phyloP scores from a whole-genome alignment of 1,140 invertebrate genomes.

The Sitobion miscanthi region DNA sequence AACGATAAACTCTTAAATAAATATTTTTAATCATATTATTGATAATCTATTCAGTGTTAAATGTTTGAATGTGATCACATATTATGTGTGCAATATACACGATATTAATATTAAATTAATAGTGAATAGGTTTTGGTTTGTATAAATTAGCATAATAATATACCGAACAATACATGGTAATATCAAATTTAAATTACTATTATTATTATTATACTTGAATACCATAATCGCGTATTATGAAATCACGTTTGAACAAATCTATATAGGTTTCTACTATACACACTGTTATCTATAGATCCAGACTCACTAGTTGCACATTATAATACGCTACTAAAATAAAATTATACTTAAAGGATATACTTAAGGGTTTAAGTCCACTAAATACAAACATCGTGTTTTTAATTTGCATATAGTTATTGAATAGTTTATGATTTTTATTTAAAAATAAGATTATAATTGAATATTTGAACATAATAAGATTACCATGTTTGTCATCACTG shows the following conservation, averaged over 20 bases:
- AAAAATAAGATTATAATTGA: neutral
- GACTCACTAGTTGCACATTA: neutral
- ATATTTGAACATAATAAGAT: neutral
- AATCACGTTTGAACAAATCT: neutral
- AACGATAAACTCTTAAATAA: neutral
- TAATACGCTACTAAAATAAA: neutral
- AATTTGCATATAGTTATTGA: neutral
- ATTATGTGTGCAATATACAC: neutral
- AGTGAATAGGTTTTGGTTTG: neutral
- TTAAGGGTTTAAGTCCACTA: neutral
- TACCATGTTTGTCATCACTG: neutral
- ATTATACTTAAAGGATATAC: neutral
- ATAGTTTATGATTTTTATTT: neutral
- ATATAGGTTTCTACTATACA: neutral
- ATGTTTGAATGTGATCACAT: neutral
- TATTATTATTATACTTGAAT: neutral
- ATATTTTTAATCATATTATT: neutral
- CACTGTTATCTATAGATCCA: neutral
- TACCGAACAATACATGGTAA: neutral
- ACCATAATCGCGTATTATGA: neutral
- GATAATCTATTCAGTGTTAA: neutral
- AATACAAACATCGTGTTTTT: neutral
- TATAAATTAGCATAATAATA: neutral
- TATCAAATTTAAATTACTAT: neutral
- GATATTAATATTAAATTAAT: slow-evolving; percentile 16